A percentile compares a stretch with the other conserved stretches of the same genome.
Evolutionary conservation across 2,797 vertebrate species (phyloP).

Genomic region (Spinus pinus): DNA sequence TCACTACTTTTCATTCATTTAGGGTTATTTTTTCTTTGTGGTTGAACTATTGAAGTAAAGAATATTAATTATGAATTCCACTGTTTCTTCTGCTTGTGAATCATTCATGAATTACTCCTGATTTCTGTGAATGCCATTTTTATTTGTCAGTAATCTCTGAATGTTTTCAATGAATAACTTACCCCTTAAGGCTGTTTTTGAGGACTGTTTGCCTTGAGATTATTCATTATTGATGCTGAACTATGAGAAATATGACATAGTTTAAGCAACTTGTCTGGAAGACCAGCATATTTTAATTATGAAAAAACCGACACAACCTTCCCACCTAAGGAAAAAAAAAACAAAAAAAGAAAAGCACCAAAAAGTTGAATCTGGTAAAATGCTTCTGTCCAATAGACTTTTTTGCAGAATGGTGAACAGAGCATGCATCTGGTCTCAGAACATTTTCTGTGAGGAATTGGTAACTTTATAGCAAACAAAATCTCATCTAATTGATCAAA

Average conservation of each 20-base stretch:
- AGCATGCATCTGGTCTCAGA: not conserved
- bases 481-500: not conserved
- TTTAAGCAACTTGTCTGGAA: not conserved
- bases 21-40: not conserved
- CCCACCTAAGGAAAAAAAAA: fast-evolving
- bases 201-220: not conserved
- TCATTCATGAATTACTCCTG: constrained; percentile 14
- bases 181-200: not conserved
- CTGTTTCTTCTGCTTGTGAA: constrained; percentile 32
- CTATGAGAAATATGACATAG: not conserved
- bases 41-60: not conserved
- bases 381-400: not conserved
- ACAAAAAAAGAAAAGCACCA: not conserved
- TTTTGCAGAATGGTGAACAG: not conserved
- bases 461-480: not conserved
- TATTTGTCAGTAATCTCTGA: constrained; percentile 13
- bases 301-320: not conserved
- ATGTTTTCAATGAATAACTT: not conserved
- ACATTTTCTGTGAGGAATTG: not conserved
- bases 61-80: constrained; percentile 25
- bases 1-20: not conserved
- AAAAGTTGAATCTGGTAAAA: not conserved
- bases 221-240: not conserved
- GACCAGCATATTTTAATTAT: not conserved
- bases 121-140: constrained; percentile 3